Evolutionary conservation across 2,113 vertebrate genomes (phyloP), one percentile per base, ranked within the genome.

Genomic region (Oncorhynchus nerka): DNA sequence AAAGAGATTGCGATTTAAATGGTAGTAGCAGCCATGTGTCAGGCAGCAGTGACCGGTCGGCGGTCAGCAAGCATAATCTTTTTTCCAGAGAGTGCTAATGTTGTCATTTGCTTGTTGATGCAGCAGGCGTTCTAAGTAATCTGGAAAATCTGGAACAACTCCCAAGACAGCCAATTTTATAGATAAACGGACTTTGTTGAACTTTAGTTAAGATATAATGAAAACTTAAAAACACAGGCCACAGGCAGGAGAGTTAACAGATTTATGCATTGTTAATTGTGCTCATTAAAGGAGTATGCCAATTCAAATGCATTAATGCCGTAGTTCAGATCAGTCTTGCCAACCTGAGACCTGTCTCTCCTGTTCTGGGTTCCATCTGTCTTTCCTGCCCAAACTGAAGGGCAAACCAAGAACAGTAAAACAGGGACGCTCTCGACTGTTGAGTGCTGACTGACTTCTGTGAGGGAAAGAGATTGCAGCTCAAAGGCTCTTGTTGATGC

Each of bases 1-100:
- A 19, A 49, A 75, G 61, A 0, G 70, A 79, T 79, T 28, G 62
- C 59, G 8, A 71, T 86, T 81, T 77, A 76, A 83, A 83, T 77
- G 76, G 75, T 77, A 64, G 39, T 67, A 77, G 72, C 3, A n/a
- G 73, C 73, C 57, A 83, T 59, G 26, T 62, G 11, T 71, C 24
- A 39, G 70, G 48, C 74, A 71, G 28, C 30, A 6, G 69, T 79
- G 77, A 78, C 70, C 65, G 5, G 39, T 45, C 9, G 39, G 9
- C 9, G 9, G 39, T 7, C 24, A 24, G 7, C 48, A 62, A 20
- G 5, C 5, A 64, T 24, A 11, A 7, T 49, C n/a, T 34, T 48
- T 66, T 74, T 19, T 16, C 11, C 16, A 48, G n/a, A 49, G 28
- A 12, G 24, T 67, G 22, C 4, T 67, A 30, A 13, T 67, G 65